Conservation (phyloP, 2,888 invertebrate species). For the Drosophila dives region DNA sequence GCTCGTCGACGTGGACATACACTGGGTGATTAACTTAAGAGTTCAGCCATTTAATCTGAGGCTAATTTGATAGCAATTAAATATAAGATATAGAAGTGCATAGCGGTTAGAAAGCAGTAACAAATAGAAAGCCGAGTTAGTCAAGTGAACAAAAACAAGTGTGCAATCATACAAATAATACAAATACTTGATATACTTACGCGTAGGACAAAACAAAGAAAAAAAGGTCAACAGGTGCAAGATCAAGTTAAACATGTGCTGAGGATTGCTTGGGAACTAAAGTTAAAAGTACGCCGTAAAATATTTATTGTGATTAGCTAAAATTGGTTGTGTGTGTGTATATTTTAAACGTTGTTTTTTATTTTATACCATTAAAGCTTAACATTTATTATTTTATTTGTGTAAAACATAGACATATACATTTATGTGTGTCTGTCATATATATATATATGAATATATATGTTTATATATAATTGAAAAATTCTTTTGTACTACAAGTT, state of each 20-base stretch:
- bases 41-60: slow-evolving; percentile 24
- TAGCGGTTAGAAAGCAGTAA: slow-evolving; percentile 56
- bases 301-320: slow-evolving; percentile 17
- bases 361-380: slow-evolving; percentile 70
- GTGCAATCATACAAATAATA: slow-evolving; percentile 12
- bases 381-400: slow-evolving; percentile 72
- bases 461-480: slow-evolving; percentile 33
- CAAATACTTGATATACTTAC: slow-evolving; percentile 37
- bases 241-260: slow-evolving; percentile 28
- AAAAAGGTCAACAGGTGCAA: slow-evolving; percentile 41
- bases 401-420: slow-evolving; percentile 68
- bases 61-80: slow-evolving; percentile 42
- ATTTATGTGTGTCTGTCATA: slow-evolving; percentile 27
- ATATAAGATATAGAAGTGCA: slow-evolving; percentile 17
- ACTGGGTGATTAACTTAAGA: slow-evolving; percentile 45
- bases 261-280: slow-evolving; percentile 13
- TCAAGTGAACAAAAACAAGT: slow-evolving; percentile 2
- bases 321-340: slow-evolving; percentile 32
- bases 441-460: slow-evolving; percentile 16
- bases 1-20: slow-evolving; percentile 47
- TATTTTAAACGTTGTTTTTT: slow-evolving; percentile 35
- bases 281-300: slow-evolving; percentile 19
- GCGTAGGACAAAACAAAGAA: slow-evolving; percentile 47
- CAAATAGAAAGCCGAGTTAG: slow-evolving; percentile 34
- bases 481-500: slow-evolving; percentile 75